Evolutionary conservation across 2,888 invertebrate genomes (phyloP), one percentile per base, ranked within the genome.

Genomic region (Cheilosia vernalis): DNA sequence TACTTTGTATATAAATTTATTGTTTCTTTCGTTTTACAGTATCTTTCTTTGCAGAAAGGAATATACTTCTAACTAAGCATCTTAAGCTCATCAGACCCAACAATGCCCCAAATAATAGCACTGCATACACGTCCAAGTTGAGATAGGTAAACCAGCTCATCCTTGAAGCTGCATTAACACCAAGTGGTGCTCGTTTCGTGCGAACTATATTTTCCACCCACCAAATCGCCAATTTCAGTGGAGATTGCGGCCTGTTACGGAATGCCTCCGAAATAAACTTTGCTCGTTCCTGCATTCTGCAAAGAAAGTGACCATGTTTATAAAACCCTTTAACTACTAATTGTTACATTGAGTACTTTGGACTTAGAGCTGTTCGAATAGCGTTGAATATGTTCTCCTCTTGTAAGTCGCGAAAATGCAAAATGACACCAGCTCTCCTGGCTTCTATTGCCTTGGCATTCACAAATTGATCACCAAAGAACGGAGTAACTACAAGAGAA

Each of bases 401-500:
- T 53, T 92, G 92, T 2, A 95, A 89, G 4, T 93, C 88, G 1
- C 89, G 88, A 79, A 93, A 94, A 44, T 91, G 88, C 37, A 95
- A 87, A 4, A 92, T 90, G 0, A 92, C 89, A 0, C 94, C 95
- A 17, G 93, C 91, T 0, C 94, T 94, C 1, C 93, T 92, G 2
- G 93, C 89, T 1, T 90, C 90, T 0, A 93, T 91, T 0, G 93
- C 92, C 0, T 93, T 93, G 0, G 94, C 92, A 89, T 95, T 95
- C 0, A 90, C 73, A 73, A 90, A 91, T 76, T 95, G 95, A 90
- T 95, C 95, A 2, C 95, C 95, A 88, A 93, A 95, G 89, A 95
- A 93, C 0, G 95, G 95, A 42, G 95, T 93, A 5, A 94, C 91
- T n/a, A 95, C 89, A 88, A 95, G 92, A 0, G 95, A 95, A 3